phyloP scores from a whole-genome alignment of 1,140 invertebrate species.

The Formica exsecta region DNA sequence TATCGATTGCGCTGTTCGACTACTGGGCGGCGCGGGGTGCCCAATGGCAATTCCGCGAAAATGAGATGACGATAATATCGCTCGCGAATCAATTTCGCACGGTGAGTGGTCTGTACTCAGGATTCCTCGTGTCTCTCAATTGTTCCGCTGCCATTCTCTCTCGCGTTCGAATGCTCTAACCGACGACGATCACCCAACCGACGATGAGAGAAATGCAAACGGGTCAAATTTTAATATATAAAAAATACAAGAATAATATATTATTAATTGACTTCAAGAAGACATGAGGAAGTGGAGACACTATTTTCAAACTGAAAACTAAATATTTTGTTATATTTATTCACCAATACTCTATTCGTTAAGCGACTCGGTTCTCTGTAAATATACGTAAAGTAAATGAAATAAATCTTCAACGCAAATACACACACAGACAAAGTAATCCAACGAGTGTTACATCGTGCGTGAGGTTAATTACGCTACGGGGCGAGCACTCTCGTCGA shows the following conservation, averaged over 20 bases:
- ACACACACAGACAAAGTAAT: not conserved
- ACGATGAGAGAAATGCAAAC: not conserved
- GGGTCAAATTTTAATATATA: too few species aligned
- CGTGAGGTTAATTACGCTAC: constrained; percentile 30
- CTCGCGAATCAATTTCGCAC: not conserved
- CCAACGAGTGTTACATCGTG: not conserved
- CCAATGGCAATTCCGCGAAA: constrained; percentile 15
- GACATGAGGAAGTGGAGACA: not conserved
- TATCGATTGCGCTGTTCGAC: constrained; percentile 54
- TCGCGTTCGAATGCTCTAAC: too few species aligned
- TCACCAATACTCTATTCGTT: not conserved
- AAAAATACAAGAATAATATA: too few species aligned
- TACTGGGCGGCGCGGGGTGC: not conserved
- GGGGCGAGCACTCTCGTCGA: not conserved
- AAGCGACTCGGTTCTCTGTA: not conserved
- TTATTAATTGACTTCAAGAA: not conserved
- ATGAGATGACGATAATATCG: not conserved
- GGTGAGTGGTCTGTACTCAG: not conserved
- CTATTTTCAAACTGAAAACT: not conserved
- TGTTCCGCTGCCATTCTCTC: not conserved
- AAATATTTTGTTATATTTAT: not conserved
- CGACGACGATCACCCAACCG: too few species aligned
- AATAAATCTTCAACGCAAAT: not conserved
- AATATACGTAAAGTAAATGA: not conserved
- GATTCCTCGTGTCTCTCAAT: not conserved